A percentile compares a stretch with the other conserved stretches of the same genome.
These are phyloP conservation scores for Acronicta alni DNA, from an alignment of 2,888 invertebrate genomes.

Conservation along the genomic window DNA sequence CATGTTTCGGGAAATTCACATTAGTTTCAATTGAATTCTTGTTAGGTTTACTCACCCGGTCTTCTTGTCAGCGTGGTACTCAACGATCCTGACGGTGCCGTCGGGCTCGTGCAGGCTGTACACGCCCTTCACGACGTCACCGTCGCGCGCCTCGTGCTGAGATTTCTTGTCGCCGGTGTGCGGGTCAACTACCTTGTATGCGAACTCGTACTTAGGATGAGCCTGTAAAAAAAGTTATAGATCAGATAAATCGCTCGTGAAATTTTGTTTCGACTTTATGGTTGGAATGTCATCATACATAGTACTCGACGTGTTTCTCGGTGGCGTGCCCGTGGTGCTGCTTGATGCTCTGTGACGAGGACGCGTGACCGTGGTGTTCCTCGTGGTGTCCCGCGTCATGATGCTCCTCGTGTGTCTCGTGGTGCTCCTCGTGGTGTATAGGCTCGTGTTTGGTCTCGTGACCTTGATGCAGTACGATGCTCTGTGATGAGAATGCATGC, in stretches of 20 bases:
- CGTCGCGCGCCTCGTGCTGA: slow-evolving; percentile 85
- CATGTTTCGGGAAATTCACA: too few species aligned
- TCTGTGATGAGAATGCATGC: slow-evolving; percentile 65
- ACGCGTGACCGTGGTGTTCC: slow-evolving; percentile 36
- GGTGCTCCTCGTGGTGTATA: slow-evolving; percentile 11
- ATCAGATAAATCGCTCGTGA: background rate
- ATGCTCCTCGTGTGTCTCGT: slow-evolving; percentile 11
- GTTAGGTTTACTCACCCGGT: slow-evolving; percentile 44
- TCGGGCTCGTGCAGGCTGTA: slow-evolving; percentile 86
- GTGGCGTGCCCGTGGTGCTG: slow-evolving; percentile 58
- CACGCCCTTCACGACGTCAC: slow-evolving; percentile 88
- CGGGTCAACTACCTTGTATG: slow-evolving; percentile 82
- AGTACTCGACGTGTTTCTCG: slow-evolving; percentile 60
- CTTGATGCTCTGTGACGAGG: slow-evolving; percentile 61
- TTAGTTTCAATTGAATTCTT: too few species aligned
- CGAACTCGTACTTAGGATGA: slow-evolving; percentile 82
- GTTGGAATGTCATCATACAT: slow-evolving; percentile 40
- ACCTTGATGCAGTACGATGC: slow-evolving; percentile 64
- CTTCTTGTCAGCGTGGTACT: slow-evolving; percentile 80
- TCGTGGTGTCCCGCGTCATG: slow-evolving; percentile 11
- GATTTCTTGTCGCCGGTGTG: slow-evolving; percentile 87
- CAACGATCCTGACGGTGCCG: slow-evolving; percentile 77
- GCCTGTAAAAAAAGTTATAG: slow-evolving; percentile 48
- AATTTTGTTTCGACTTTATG: too few species aligned
- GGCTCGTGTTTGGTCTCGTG: slow-evolving; percentile 36